A percentile compares a stretch with the other conserved stretches of the same genome.
Evolutionary conservation across 1,140 invertebrate genomes (phyloP).

Genomic region (Cyrtorhinus lividipennis): DNA sequence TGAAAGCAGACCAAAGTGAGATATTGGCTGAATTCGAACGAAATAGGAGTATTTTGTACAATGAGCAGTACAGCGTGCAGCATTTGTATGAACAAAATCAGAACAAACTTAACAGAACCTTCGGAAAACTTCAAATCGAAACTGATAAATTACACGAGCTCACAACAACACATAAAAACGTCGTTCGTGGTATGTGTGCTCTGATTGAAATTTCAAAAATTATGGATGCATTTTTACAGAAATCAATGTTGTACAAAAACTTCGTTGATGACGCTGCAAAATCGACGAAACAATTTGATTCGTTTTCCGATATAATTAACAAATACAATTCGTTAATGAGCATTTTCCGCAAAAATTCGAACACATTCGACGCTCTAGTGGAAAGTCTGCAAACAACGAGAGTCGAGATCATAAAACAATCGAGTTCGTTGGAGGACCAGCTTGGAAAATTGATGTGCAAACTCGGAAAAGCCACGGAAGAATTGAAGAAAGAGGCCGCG

Average conservation of each 20-base stretch:
- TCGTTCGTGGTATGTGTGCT: background rate
- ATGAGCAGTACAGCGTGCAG: conserved; percentile 3
- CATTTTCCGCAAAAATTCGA: background rate
- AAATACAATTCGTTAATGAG: conserved; percentile 7
- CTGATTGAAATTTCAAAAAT: background rate
- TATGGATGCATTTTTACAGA: conserved; percentile 3
- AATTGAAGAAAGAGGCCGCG: background rate
- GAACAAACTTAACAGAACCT: background rate
- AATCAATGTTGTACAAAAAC: conserved; percentile 9
- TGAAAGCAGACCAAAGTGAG: background rate
- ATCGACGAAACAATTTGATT: conserved; percentile 8
- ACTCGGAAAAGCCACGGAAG: background rate
- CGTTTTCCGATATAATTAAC: conserved; percentile 10
- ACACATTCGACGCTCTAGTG: background rate
- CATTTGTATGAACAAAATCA: conserved; percentile 9
- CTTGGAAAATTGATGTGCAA: background rate
- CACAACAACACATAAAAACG: background rate
- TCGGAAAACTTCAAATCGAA: conserved; percentile 3
- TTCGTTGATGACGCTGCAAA: conserved; percentile 11
- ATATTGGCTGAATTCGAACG: conserved; percentile 1
- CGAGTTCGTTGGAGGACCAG: background rate
- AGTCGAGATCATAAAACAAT: background rate
- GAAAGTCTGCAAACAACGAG: background rate
- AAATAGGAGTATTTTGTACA: background rate
- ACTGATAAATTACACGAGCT: background rate